Conservation (phyloP, 1,140 invertebrate species). For the Calycopis cecrops region DNA sequence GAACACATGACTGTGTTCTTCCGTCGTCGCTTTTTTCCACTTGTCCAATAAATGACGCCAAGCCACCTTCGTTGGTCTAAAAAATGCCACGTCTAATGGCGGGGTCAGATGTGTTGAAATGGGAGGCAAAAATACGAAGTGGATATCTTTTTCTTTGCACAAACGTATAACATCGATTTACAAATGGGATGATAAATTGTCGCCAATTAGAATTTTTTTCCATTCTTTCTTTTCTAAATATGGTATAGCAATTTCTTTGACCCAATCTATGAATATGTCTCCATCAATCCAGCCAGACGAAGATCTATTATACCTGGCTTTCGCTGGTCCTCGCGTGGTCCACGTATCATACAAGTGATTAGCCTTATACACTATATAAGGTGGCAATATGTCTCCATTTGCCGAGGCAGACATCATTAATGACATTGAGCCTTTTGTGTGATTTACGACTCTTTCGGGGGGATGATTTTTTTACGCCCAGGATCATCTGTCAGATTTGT, state of each 20-base stretch:
- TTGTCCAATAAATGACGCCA: conserved; percentile 14
- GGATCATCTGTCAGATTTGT: conserved; percentile 18
- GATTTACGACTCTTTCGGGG: conserved; percentile 16
- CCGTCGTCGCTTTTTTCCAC: conserved; percentile 13
- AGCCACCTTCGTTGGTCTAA: no score
- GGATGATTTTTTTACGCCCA: conserved; percentile 15
- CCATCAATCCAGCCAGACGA: conserved; percentile 44
- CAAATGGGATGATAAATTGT: conserved; percentile 37
- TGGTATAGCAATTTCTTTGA: conserved; percentile 30
- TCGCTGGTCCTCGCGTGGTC: neutral
- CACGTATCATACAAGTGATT: neutral
- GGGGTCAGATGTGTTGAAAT: conserved; percentile 8
- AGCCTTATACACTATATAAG: conserved; percentile 5
- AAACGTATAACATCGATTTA: conserved; percentile 9
- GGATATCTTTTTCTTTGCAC: conserved; percentile 3
- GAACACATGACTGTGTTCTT: conserved; percentile 12
- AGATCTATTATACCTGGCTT: conserved; percentile 28
- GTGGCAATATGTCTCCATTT: no score
- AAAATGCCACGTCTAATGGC: conserved; percentile 10
- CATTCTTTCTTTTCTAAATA: conserved; percentile 33
- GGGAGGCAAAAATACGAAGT: conserved; percentile 8
- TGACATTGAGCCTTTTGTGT: conserved; percentile 12
- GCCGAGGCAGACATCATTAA: conserved; percentile 14
- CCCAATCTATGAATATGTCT: conserved; percentile 39
- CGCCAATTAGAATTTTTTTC: no score